Evolutionary conservation across 2,797 vertebrate species (phyloP), one percentile per base, ranked within the genome.

Genomic region (Enteromius mattozi): DNA sequence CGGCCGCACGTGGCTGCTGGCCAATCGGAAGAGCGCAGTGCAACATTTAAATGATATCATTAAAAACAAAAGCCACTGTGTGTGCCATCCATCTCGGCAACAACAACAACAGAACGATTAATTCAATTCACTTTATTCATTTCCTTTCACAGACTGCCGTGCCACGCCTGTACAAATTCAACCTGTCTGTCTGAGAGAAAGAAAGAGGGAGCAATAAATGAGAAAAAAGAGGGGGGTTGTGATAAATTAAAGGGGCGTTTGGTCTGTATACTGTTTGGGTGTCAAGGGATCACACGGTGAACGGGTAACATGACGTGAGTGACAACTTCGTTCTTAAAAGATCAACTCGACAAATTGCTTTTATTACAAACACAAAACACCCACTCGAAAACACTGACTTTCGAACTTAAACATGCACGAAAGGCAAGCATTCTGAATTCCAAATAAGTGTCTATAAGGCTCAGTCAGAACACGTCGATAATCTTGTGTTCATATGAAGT

Each of bases 61-160:
- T 81, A 65, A 70, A 88, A 88, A 92, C 10, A 86, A 51, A 92
- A 85, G 56, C 65, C 54, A 79, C 47, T 51, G 71, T 76, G 54
- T 65, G 74, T 59, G 76, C 81, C 78, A 59, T 63, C 54, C 70
- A 85, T 83, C 80, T 63, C 21, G 21, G 30, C 27, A 40, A 83
- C 82, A 68, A 83, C 82, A 68, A 86, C 70, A 87, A 86, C 86
- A 56, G 30, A 74, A 86, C 61, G n/a, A 86, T 86, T 84, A 78
- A 81, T 88, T 82, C 56, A 78, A 83, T 81, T 63, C 61, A 59
- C 33, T 80, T 69, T 37, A 78, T 76, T 84, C 74, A 78, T 70
- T 78, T 84, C 65, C 71, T 68, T 83, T 68, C 74, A 47, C 75
- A 49, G 81, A 51, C 81, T 47, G 74, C 74, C 30, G 17, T 59